Evolutionary conservation across 2,888 invertebrate species (phyloP).

Genomic region (Erebia epiphron): DNA sequence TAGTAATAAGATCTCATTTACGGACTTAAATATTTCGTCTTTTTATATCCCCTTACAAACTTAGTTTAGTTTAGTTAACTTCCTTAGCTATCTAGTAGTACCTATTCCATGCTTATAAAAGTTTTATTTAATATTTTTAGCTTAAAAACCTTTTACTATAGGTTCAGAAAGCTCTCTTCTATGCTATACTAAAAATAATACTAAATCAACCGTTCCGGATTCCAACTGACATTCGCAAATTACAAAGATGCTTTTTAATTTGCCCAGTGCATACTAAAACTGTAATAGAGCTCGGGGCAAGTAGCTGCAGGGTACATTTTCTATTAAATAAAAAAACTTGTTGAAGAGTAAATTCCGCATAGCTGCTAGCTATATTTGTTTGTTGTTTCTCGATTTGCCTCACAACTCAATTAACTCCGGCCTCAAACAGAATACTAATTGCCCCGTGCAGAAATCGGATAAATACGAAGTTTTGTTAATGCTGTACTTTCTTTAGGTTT

Average conservation of each 20-base stretch:
- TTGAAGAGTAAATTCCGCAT: slow-evolving; percentile 16
- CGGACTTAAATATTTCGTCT: no score
- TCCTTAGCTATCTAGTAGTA: no score
- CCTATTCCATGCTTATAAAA: no score
- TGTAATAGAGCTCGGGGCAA: neutral
- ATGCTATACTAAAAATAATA: neutral
- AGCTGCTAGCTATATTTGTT: slow-evolving; percentile 23
- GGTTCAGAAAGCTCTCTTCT: neutral
- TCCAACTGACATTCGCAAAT: neutral
- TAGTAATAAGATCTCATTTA: no score
- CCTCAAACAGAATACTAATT: slow-evolving; percentile 28
- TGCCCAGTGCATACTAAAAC: neutral
- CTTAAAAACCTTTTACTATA: no score
- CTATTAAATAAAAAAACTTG: slow-evolving; percentile 3
- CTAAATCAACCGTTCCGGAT: neutral
- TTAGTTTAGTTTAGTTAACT: no score
- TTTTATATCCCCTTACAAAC: no score
- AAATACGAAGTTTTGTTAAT: slow-evolving; percentile 23
- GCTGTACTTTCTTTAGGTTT: neutral
- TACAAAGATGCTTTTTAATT: neutral
- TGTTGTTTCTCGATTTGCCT: slow-evolving; percentile 25
- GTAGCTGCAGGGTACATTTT: slow-evolving; percentile 1
- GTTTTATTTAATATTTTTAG: no score
- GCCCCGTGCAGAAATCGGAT: slow-evolving; percentile 14
- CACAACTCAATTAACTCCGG: slow-evolving; percentile 24